A percentile compares a stretch with the other conserved stretches of the same genome.
phyloP scores from a whole-genome alignment of 2,888 invertebrate genomes.

The Ashinkailepas kermadecensis region DNA sequence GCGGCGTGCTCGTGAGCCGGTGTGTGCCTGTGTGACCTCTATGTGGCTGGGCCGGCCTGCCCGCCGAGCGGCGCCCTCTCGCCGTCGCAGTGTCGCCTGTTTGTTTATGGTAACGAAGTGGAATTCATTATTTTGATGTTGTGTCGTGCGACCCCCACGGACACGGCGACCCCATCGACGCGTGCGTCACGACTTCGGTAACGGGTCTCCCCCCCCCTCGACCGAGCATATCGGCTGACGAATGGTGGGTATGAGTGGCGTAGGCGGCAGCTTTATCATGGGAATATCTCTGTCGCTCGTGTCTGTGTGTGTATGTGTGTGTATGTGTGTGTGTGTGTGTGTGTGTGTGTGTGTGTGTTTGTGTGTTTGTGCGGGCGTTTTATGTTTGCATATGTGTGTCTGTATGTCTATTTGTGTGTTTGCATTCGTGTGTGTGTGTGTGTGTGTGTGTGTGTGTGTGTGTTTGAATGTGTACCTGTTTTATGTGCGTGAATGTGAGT shows the following conservation, averaged over 20 bases:
- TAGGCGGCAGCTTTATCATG: not conserved
- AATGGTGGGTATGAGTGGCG: not conserved
- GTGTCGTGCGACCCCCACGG: slow-evolving; percentile 13
- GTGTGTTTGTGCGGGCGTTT: no score
- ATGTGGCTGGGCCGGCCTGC: not conserved
- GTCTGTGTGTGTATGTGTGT: no score
- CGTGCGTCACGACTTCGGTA: not conserved
- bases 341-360: no score
- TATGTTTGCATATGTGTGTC: no score
- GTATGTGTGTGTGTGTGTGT: no score
- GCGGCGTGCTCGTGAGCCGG: not conserved
- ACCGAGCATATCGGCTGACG: not conserved
- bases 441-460: no score
- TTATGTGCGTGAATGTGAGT: no score
- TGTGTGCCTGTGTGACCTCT: not conserved
- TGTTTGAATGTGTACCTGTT: no score
- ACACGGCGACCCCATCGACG: not conserved
- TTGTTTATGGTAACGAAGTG: slow-evolving; percentile 21
- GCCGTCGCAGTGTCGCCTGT: slow-evolving; percentile 1
- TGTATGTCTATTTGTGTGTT: no score
- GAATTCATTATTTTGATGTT: slow-evolving; percentile 15
- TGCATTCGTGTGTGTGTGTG: no score
- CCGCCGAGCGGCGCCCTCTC: no score
- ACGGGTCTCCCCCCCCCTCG: no score
- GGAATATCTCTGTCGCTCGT: not conserved